Base-by-base conservation (phyloP, 2,797 vertebrate species). In the Myoxocephalus aenaeus region DNA sequence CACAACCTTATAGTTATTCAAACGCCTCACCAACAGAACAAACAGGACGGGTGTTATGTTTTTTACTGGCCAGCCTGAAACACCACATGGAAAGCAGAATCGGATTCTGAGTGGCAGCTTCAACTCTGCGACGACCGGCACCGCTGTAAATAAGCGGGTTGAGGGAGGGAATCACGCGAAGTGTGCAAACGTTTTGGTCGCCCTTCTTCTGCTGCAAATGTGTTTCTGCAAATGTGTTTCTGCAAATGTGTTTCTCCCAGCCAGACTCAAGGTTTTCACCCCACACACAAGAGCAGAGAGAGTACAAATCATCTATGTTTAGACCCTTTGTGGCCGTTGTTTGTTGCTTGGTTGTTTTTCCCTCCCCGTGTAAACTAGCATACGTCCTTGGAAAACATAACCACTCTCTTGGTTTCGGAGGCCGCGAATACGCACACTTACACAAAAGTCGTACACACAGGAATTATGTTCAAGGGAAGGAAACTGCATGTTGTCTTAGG, bases 71-170 rank as follows among this genome's bases (percentile, higher is more conserved):
- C 70, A 13, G 80, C 84, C 70, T 69, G 76, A 66, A 75, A 73
- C 70, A 71, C 87, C 86, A 81, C 87, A 90, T 87, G 70, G 66
- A 86, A 76, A 81, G 74, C 65, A 69, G 66, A 66, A 78, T 76
- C 27, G 75, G 81, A 87, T 68, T 80, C 25, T 82, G 86, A 90
- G 75, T 88, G 88, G 86, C 88, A 86, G 80, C 46, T 85, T 85
- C 34, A 65, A 84, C 83, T 86, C 66, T 65, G 80, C 40, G 73
- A 80, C 66, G 80, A 84, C 74, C 78, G 66, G 73, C 42, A 22
- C 15, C 34, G 65, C 75, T 82, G 83, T 91, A 88, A 90, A 92
- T 86, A 92, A 89, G 75, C 57, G 76, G 72, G 56, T 54, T 14
- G 70, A 57, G 75, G 63, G 75, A 70, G 56, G 65, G 51, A 74